Base-by-base conservation (phyloP, 2,797 vertebrate species). In the Peromyscus eremicus region DNA sequence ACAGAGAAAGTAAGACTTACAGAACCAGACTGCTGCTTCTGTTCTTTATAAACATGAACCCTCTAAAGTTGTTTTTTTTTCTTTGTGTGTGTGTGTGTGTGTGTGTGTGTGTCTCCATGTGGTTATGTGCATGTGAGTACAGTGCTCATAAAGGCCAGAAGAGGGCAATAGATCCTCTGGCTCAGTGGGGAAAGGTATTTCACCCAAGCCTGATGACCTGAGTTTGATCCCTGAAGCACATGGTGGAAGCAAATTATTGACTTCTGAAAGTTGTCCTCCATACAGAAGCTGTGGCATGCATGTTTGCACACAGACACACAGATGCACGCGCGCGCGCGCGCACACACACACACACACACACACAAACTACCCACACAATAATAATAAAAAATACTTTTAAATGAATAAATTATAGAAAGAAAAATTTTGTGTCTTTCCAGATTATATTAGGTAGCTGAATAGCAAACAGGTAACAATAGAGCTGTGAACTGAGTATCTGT, bases 361-460 rank as follows among this genome's bases (percentile, higher is more conserved):
- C 43, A 52, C 16, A 52, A 29, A 52, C 5, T 5, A 46, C 23
- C 43, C 75, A 79, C 49, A 21, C n/a, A 73, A 4, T 10, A 21
- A 73, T 23, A 86, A 52, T 23, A 80, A 46, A 9, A 46, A n/a
- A 6, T 52, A n/a, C 70, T n/a, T 86, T 49, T 34, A n/a, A 84
- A 93, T 80, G 57, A 92, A 92, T 34, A 84, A 73, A 86, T 40
- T 11, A 70, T n/a, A 49, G 13, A 17, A 88, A 89, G 81, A 37
- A 34, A 92, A 87, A n/a, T 70, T 21, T 57, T 84, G 43, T 62
- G 10, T 64, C 17, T 32, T 77, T 62, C 25, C 62, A 12, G 2
- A 76, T 94, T 52, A 57, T 37, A 91, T 14, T 55, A 19, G 32
- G 14, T 57, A 80, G 75, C 71, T 89, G 80, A 93, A 79, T 8